phyloP scores from a whole-genome alignment of 2,888 invertebrate species.

The Clivina fossor region DNA sequence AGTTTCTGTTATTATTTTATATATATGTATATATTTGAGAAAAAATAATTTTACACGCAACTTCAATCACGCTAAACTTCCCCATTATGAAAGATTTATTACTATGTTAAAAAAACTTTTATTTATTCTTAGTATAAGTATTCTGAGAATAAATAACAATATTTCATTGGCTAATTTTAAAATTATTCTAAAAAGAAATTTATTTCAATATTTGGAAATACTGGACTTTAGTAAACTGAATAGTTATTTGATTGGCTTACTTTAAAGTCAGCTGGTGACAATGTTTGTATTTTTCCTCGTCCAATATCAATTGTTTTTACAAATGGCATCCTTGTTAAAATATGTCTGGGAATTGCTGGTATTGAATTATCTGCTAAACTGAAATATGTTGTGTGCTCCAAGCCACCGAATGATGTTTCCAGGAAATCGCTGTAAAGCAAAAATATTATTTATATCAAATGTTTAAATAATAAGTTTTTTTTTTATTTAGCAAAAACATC shows the following conservation, averaged over 20 bases:
- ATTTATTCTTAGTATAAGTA: background rate
- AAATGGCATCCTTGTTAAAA: constrained; percentile 73
- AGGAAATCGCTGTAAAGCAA: constrained; percentile 65
- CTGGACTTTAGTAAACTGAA: background rate
- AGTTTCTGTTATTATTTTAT: too few relatives aligned
- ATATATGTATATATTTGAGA: too few relatives aligned
- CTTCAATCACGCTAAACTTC: too few relatives aligned
- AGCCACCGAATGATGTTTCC: constrained; percentile 72
- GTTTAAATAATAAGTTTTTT: too few relatives aligned
- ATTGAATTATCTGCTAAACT: constrained; percentile 81
- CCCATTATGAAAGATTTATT: constrained; percentile 4
- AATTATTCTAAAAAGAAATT: too few relatives aligned
- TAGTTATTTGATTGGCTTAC: constrained; percentile 53
- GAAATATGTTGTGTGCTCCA: constrained; percentile 72
- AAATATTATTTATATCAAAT: background rate
- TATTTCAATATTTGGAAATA: too few relatives aligned
- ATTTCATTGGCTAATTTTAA: too few relatives aligned
- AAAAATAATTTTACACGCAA: too few relatives aligned
- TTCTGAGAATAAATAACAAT: too few relatives aligned
- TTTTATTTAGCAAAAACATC: too few relatives aligned
- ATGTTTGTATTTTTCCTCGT: constrained; percentile 73
- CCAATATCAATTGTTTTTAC: constrained; percentile 81
- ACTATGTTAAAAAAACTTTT: background rate
- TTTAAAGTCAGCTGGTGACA: constrained; percentile 75
- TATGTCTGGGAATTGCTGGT: constrained; percentile 72